Conservation (phyloP, 2,113 vertebrate species). For the Neodon shergylaensis region DNA sequence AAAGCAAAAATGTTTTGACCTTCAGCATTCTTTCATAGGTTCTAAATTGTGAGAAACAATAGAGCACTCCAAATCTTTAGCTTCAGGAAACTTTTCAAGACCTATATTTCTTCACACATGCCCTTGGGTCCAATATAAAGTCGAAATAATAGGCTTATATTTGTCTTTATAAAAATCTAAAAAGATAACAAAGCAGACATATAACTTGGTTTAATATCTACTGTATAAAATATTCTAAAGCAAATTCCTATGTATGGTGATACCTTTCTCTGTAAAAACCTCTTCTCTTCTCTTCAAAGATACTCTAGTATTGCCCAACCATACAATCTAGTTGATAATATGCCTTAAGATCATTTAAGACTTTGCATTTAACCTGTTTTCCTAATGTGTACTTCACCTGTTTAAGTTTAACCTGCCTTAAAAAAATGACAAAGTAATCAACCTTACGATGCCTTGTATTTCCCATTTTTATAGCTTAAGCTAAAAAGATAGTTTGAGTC, state of each 20-base stretch:
- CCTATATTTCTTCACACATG: neutral
- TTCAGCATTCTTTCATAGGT: neutral
- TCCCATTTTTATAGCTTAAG: neutral
- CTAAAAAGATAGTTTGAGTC: neutral
- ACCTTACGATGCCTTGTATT: neutral
- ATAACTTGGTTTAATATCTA: neutral
- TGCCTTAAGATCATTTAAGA: neutral
- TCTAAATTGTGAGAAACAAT: neutral
- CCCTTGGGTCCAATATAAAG: neutral
- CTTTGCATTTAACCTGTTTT: neutral
- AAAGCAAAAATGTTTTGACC: neutral
- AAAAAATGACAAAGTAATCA: neutral
- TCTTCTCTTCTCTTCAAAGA: neutral
- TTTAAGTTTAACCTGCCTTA: neutral
- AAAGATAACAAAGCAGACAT: neutral
- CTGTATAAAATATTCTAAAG: neutral
- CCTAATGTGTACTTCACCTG: neutral
- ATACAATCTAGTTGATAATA: neutral
- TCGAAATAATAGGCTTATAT: neutral
- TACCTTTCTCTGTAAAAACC: neutral
- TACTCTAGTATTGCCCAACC: neutral
- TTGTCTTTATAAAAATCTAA: constrained; percentile 3
- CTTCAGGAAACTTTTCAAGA: constrained; percentile 19
- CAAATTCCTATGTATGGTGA: neutral
- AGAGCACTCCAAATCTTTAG: neutral